phyloP scores from a whole-genome alignment of 2,113 vertebrate species.

The Hylia prasina region DNA sequence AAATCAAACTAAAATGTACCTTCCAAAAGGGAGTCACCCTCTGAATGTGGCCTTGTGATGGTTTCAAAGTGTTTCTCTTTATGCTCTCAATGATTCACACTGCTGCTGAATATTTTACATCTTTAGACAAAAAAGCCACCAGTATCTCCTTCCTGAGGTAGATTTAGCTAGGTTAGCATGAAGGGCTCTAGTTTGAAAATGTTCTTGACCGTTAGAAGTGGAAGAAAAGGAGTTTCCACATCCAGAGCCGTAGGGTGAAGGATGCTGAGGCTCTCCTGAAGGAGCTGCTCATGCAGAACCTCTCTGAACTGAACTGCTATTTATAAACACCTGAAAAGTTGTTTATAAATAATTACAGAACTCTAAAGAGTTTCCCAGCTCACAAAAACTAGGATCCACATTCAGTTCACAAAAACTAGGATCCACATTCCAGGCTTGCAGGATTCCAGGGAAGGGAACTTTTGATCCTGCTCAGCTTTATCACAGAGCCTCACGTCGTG shows the following conservation, averaged over 20 bases:
- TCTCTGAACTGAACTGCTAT: neutral
- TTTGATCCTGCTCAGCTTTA: neutral
- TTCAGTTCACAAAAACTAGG: neutral
- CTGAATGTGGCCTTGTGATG: neutral
- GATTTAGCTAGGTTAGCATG: neutral
- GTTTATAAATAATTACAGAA: neutral
- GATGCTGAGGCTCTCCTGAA: neutral
- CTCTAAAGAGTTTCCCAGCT: neutral
- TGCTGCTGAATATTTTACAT: neutral
- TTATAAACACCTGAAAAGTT: neutral
- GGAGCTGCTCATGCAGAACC: neutral
- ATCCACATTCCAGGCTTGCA: neutral
- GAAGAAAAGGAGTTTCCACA: neutral
- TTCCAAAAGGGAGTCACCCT: neutral
- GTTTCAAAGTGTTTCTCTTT: neutral
- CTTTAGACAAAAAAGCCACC: neutral
- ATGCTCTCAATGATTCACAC: neutral
- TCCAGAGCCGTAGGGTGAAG: accelerated
- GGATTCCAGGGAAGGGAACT: neutral
- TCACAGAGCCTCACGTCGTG: accelerated
- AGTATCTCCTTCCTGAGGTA: neutral
- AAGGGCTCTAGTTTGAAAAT: neutral
- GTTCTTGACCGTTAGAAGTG: neutral
- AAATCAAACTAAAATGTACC: neutral
- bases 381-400: no score